phyloP scores from a whole-genome alignment of 2,888 invertebrate genomes.

The Megalurothrips usitatus region DNA sequence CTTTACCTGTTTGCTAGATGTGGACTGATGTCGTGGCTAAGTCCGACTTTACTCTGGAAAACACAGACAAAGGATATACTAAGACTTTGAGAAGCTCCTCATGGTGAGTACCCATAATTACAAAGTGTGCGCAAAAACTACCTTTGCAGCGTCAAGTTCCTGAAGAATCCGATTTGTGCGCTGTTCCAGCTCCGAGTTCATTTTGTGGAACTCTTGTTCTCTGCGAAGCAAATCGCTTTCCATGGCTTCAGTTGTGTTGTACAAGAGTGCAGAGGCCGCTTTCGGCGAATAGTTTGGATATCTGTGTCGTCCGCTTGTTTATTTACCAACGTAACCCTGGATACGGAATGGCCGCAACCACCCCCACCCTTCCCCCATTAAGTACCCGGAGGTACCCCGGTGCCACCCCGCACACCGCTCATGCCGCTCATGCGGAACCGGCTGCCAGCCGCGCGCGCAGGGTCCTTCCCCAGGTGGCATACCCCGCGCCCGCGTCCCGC shows the following conservation, averaged over 20 bases:
- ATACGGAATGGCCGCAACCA: too few relatives aligned
- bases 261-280: too few relatives aligned
- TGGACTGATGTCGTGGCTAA: neutral
- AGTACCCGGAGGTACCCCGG: too few relatives aligned
- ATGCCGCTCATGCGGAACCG: too few relatives aligned
- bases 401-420: too few relatives aligned
- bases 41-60: neutral
- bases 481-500: too few relatives aligned
- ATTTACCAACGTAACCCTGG: too few relatives aligned
- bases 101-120: neutral
- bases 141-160: neutral
- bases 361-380: too few relatives aligned
- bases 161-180: neutral
- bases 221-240: neutral
- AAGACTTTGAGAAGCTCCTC: neutral
- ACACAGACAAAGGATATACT: neutral
- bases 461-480: too few relatives aligned
- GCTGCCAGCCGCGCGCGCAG: too few relatives aligned
- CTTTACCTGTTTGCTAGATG: neutral
- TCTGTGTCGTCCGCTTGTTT: too few relatives aligned
- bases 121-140: neutral
- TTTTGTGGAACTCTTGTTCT: slow-evolving; percentile 6
- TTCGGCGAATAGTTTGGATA: too few relatives aligned
- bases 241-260: neutral
- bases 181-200: neutral